Evolutionary conservation across 2,113 vertebrate genomes (phyloP).

Genomic region (Morone chrysops): DNA sequence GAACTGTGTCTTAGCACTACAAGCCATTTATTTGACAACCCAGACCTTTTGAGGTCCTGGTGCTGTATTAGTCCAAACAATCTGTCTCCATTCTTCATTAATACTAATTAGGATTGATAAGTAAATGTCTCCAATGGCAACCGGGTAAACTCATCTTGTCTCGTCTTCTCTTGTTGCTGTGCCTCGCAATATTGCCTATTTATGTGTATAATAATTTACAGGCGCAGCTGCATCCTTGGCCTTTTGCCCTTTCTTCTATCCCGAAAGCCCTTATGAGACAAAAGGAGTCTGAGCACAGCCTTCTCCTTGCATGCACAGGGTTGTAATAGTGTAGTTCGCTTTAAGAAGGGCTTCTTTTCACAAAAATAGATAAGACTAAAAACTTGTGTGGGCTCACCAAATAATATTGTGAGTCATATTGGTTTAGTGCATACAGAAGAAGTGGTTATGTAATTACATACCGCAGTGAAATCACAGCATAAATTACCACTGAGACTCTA

Average conservation of each 20-base stretch:
- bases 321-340: background rate
- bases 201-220: constrained; percentile 34
- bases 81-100: background rate
- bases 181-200: constrained; percentile 16
- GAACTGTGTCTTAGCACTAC: constrained; percentile 54
- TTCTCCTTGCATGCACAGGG: constrained; percentile 1
- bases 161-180: constrained; percentile 33
- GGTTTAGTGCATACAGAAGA: constrained; percentile 11
- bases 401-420: constrained; percentile 22
- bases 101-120: constrained; percentile 18
- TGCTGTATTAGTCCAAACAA: constrained; percentile 30
- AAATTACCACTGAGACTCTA: background rate
- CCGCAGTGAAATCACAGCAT: background rate
- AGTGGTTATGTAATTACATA: constrained; percentile 30
- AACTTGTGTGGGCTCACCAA: background rate
- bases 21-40: constrained; percentile 30
- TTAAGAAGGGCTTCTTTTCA: constrained; percentile 10
- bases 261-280: constrained; percentile 21
- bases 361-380: background rate
- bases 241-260: constrained; percentile 26
- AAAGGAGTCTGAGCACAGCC: constrained; percentile 22
- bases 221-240: constrained; percentile 37
- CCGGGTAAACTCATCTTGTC: constrained; percentile 41
- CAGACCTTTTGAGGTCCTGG: constrained; percentile 5
- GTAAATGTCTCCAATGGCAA: constrained; percentile 28